Percentiles rank a stretch among this genome's conserved stretches.
These are phyloP conservation scores for Anastrepha obliqua DNA, from an alignment of 1,140 invertebrate species.

Conservation along the genomic window DNA sequence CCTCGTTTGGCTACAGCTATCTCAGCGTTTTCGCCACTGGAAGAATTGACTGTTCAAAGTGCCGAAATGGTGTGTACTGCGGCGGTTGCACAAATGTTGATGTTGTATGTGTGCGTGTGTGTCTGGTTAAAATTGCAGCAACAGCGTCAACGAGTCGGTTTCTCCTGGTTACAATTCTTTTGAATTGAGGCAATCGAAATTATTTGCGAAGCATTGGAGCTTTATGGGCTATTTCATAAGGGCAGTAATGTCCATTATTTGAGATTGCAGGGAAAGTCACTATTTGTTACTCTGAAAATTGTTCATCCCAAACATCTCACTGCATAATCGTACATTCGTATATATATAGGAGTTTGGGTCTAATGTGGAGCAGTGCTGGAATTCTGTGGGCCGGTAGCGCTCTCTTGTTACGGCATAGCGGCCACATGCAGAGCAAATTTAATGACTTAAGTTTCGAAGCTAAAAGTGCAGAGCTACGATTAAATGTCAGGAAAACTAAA, in stretches of 20 bases:
- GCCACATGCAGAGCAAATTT: too few relatives aligned
- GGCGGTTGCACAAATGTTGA: background rate
- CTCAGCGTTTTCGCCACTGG: constrained; percentile 38
- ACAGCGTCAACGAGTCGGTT: constrained; percentile 7
- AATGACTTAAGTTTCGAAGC: too few relatives aligned
- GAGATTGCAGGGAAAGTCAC: too few relatives aligned
- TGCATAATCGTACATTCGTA: too few relatives aligned
- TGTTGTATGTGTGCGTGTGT: background rate
- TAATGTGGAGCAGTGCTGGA: too few relatives aligned
- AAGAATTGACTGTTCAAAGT: constrained; percentile 11
- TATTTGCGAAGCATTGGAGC: background rate
- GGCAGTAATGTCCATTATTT: background rate
- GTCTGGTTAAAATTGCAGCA: constrained; percentile 35
- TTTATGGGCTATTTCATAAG: background rate
- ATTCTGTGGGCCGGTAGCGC: too few relatives aligned
- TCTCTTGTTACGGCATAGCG: too few relatives aligned
- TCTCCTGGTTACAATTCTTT: constrained; percentile 38
- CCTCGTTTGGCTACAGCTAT: constrained; percentile 47
- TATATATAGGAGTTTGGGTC: too few relatives aligned
- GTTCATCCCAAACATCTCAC: too few relatives aligned
- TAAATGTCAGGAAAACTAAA: too few relatives aligned
- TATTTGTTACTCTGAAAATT: too few relatives aligned
- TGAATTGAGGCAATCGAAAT: constrained; percentile 22
- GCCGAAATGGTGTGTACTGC: background rate
- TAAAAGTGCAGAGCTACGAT: too few relatives aligned